Base-by-base conservation (phyloP, 53 echinoderm and acorn worm genomes). In the Patiria pectinifera region DNA sequence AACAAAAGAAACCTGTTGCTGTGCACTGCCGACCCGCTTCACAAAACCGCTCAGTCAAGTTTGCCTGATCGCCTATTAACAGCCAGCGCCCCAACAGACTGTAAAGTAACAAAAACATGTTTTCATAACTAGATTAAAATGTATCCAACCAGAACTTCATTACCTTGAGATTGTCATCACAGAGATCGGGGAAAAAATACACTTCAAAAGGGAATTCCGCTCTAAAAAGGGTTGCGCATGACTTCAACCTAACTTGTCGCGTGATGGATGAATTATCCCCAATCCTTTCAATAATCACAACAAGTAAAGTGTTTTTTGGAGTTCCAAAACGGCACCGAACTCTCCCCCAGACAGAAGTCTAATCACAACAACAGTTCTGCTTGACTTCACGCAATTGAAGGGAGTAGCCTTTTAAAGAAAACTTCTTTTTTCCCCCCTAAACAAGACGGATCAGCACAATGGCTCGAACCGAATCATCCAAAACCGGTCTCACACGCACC, bases 311-410 rank as follows among this genome's bases (percentile, higher is more conserved):
- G 13, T 63, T 16, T 63, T 63, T 70, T 70, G 70, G 2, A 23
- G 22, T 72, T 24, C 24, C 3, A 72, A 72, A 19, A 16, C 1
- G 72, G 3, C 23, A 16, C 72, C 23, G 4, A 3, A 12, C 24
- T 22, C 16, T 72, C 22, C 24, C 72, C 72, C 70, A 70, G 70
- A 70, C 14, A 19, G 24, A 24, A 23, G 23, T 23, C 72, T 7
- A 72, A 72, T 72, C 72, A 82, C 3, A 82, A 82, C 82, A 82
- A 58, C 82, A 16, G 82, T 49, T 82, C 82, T 82, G 82, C 3
- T 22, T 49, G 82, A 82, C 58, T 82, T 82, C 49, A 58, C 21
- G 11, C 82, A 53, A 0, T 49, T 58, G 46, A 16, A 13, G 59
- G 13, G 6, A 46, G 48, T 7, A 58, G 79, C 79, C 79, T 2